Evolutionary conservation across 35 echinoderm and acorn worm genomes (phyloP).

Genomic region (Lytechinus variegatus): DNA sequence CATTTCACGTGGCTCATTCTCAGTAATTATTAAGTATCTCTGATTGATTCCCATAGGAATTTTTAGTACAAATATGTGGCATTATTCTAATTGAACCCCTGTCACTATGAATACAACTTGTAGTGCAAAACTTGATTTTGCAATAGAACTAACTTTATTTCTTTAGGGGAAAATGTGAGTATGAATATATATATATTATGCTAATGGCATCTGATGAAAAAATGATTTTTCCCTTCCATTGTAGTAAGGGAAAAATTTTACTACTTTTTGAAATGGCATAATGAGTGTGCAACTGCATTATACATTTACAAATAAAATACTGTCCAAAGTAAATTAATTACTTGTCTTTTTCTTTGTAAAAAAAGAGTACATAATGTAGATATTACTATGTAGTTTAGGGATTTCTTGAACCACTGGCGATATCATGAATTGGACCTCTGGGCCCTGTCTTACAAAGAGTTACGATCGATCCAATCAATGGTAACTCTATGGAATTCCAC

Average conservation of each 20-base stretch:
- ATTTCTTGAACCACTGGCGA: too few species aligned
- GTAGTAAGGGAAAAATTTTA: not conserved
- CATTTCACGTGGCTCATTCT: too few species aligned
- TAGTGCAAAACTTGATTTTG: not conserved
- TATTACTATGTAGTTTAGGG: too few species aligned
- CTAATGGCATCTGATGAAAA: not conserved
- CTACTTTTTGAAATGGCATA: not conserved
- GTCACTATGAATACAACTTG: not conserved
- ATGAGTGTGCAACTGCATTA: not conserved
- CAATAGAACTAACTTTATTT: not conserved
- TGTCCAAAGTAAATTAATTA: not conserved
- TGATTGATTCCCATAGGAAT: too few species aligned
- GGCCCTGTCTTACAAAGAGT: too few species aligned
- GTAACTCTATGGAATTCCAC: too few species aligned
- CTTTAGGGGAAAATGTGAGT: not conserved
- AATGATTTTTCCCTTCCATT: not conserved
- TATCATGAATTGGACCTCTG: too few species aligned
- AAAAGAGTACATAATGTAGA: too few species aligned
- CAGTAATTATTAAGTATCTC: too few species aligned
- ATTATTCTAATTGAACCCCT: not conserved
- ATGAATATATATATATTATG: constrained; percentile 24
- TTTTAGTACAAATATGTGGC: not conserved
- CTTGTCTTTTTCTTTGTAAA: not conserved
- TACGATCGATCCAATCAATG: too few species aligned
- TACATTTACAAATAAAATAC: not conserved